phyloP scores from a whole-genome alignment of 2,888 invertebrate species.

The Leuctra nigra region DNA sequence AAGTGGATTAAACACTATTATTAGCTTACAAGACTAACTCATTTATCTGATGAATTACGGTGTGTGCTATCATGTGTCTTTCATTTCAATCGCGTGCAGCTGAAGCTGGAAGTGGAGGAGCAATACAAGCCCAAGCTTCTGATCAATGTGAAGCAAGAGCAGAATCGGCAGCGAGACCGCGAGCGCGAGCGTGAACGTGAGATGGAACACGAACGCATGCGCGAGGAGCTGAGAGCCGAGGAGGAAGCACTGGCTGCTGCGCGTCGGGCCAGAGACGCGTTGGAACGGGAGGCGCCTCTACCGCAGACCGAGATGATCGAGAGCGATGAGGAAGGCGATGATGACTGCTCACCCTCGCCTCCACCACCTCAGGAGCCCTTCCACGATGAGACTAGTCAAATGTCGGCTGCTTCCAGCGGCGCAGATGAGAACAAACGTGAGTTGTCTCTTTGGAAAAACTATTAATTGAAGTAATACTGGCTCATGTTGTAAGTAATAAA shows the following conservation, averaged over 20 bases:
- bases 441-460: too few relatives aligned
- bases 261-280: constrained; percentile 27
- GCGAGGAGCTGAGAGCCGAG: constrained; percentile 37
- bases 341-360: constrained; percentile 29
- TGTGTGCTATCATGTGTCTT: too few relatives aligned
- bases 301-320: constrained; percentile 24
- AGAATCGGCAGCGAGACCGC: constrained; percentile 36
- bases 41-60: too few relatives aligned
- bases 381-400: constrained; percentile 26
- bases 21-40: too few relatives aligned
- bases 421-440: constrained; percentile 19
- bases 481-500: neutral
- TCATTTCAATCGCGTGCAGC: too few relatives aligned
- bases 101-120: constrained; percentile 67
- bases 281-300: constrained; percentile 31
- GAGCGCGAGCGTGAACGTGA: constrained; percentile 39
- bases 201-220: constrained; percentile 47
- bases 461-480: neutral
- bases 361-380: constrained; percentile 33
- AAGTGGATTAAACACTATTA: too few relatives aligned
- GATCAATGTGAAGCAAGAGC: constrained; percentile 48
- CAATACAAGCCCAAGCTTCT: constrained; percentile 77
- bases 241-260: constrained; percentile 30
- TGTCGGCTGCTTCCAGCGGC: constrained; percentile 26
- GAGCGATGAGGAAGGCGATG: constrained; percentile 26